phyloP scores from a whole-genome alignment of 2,797 vertebrate genomes.

The Danio albolineatus region DNA sequence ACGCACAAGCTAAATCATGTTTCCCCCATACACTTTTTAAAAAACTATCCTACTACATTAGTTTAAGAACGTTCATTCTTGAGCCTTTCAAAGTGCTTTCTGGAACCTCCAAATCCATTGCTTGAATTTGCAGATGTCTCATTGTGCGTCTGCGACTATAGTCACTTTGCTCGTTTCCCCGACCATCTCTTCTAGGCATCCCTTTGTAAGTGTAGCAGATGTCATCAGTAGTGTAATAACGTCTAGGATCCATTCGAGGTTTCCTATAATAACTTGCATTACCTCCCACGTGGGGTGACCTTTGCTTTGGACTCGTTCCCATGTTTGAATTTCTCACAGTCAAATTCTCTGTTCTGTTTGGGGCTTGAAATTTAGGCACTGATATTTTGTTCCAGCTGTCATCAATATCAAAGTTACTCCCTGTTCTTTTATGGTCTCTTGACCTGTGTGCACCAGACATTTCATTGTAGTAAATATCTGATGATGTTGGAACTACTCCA shows the following conservation, averaged over 20 bases:
- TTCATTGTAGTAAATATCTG: slow-evolving; percentile 62
- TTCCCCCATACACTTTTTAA: background rate
- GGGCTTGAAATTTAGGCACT: slow-evolving; percentile 22
- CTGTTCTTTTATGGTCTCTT: slow-evolving; percentile 11
- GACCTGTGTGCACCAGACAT: slow-evolving; percentile 53
- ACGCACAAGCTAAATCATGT: background rate
- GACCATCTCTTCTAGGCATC: slow-evolving; percentile 39
- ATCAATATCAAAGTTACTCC: slow-evolving; percentile 8
- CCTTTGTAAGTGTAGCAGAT: slow-evolving; percentile 43
- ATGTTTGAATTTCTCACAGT: slow-evolving; percentile 17
- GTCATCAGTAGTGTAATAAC: slow-evolving; percentile 47
- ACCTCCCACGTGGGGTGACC: slow-evolving; percentile 15
- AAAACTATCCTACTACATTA: slow-evolving; percentile 25
- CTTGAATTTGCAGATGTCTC: slow-evolving; percentile 59
- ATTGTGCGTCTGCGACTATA: slow-evolving; percentile 64
- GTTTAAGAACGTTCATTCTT: slow-evolving; percentile 51
- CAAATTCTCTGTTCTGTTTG: slow-evolving; percentile 24
- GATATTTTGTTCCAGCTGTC: slow-evolving; percentile 28
- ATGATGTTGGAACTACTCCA: slow-evolving; percentile 53
- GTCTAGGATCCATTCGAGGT: slow-evolving; percentile 66
- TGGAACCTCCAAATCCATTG: slow-evolving; percentile 78
- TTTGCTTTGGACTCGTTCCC: slow-evolving; percentile 33
- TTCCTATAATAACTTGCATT: slow-evolving; percentile 57
- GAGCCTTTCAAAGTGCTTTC: slow-evolving; percentile 65
- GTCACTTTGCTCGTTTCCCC: background rate